These are phyloP conservation scores for Teleogryllus oceanicus DNA, from an alignment of 2,888 invertebrate species.

Conservation along the genomic window DNA sequence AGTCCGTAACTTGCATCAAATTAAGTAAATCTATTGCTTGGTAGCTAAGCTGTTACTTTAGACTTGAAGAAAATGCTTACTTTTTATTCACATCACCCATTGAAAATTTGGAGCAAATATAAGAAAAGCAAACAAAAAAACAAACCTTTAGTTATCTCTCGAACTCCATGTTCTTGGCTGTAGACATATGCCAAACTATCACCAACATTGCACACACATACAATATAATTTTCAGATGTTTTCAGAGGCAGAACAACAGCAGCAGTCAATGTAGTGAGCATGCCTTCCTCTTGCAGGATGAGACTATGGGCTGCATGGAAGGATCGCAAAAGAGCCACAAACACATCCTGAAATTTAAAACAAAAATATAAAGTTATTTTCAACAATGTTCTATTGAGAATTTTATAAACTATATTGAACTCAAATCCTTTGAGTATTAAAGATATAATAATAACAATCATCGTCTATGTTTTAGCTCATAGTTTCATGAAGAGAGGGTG, in stretches of 20 bases:
- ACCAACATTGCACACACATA: slow-evolving; percentile 85
- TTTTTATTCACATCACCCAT: too few relatives aligned
- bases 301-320: slow-evolving; percentile 82
- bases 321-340: slow-evolving; percentile 70
- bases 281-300: slow-evolving; percentile 76
- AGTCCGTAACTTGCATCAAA: too few relatives aligned
- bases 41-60: too few relatives aligned
- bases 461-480: too few relatives aligned
- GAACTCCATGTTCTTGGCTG: slow-evolving; percentile 68
- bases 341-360: slow-evolving; percentile 59
- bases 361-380: not conserved
- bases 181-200: slow-evolving; percentile 87
- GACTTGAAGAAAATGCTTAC: too few relatives aligned
- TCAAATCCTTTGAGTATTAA: too few relatives aligned
- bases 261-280: slow-evolving; percentile 79
- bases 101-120: not conserved
- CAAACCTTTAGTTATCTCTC: slow-evolving; percentile 63
- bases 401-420: too few relatives aligned
- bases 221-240: slow-evolving; percentile 56
- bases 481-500: too few relatives aligned
- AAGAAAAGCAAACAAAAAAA: not conserved
- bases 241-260: slow-evolving; percentile 67
- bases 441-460: too few relatives aligned
- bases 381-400: too few relatives aligned
- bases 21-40: too few relatives aligned